A percentile compares a stretch with the other conserved stretches of the same genome.
phyloP scores from a whole-genome alignment of 2,113 vertebrate species.

The Etheostoma cragini region DNA sequence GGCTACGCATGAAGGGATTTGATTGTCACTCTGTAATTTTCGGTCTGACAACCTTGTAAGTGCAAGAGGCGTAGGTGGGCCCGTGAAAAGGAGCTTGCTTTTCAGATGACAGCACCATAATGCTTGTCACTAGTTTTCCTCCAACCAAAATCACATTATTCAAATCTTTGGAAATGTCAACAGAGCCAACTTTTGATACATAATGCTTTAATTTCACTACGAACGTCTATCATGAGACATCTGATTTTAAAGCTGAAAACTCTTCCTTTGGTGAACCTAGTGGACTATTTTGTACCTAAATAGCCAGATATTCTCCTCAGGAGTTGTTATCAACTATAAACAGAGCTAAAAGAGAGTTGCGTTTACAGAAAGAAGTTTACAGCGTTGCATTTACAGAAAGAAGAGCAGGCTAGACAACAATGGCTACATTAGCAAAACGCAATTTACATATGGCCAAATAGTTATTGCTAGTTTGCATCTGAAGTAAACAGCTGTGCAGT shows the following conservation, averaged over 20 bases:
- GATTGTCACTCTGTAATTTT: slow-evolving; percentile 74
- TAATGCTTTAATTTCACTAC: background rate
- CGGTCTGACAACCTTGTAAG: slow-evolving; percentile 70
- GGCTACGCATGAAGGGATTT: slow-evolving; percentile 51
- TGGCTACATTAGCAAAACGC: too few relatives aligned
- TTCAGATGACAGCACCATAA: slow-evolving; percentile 66
- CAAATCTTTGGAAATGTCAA: slow-evolving; percentile 62
- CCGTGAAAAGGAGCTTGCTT: slow-evolving; percentile 56
- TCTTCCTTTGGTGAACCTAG: slow-evolving; percentile 13
- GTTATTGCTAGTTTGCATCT: too few relatives aligned
- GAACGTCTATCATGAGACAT: slow-evolving; percentile 5
- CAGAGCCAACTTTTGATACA: slow-evolving; percentile 58
- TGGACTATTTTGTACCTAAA: background rate
- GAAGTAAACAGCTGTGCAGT: too few relatives aligned
- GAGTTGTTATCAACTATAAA: background rate
- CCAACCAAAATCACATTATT: slow-evolving; percentile 64
- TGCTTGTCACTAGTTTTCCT: slow-evolving; percentile 67
- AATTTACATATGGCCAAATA: too few relatives aligned
- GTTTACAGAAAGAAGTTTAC: too few relatives aligned
- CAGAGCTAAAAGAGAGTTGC: background rate
- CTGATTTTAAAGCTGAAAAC: slow-evolving; percentile 12
- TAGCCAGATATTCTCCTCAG: background rate
- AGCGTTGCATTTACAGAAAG: too few relatives aligned
- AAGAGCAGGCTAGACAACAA: too few relatives aligned
- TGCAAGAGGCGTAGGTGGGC: slow-evolving; percentile 71